phyloP scores from a whole-genome alignment of 2,888 invertebrate genomes.

The Drosophila pseudotalamancana region DNA sequence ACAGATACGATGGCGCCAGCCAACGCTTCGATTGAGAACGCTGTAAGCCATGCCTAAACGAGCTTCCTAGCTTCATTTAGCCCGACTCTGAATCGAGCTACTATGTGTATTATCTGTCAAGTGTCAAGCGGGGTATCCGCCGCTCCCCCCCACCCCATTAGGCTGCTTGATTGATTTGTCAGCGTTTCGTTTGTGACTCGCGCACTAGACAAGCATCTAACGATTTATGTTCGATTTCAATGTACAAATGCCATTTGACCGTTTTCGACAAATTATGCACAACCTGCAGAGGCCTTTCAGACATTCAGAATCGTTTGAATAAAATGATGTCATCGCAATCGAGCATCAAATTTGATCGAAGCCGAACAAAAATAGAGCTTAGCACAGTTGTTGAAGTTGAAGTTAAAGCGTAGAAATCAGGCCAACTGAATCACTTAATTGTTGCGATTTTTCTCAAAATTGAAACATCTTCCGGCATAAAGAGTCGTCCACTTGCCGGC shows the following conservation, averaged over 20 bases:
- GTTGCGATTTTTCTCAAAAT: slow-evolving; percentile 76
- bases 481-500: slow-evolving; percentile 3
- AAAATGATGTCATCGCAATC: slow-evolving; percentile 62
- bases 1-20: slow-evolving; percentile 4
- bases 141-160: neutral
- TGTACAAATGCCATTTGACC: slow-evolving; percentile 62
- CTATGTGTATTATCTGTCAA: slow-evolving; percentile 49
- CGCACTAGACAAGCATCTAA: slow-evolving; percentile 44
- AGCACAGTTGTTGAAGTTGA: slow-evolving; percentile 2
- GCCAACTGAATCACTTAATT: slow-evolving; percentile 75
- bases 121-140: slow-evolving; percentile 36
- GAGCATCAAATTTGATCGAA: slow-evolving; percentile 23
- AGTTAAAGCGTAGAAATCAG: slow-evolving; percentile 59
- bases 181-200: slow-evolving; percentile 53
- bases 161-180: slow-evolving; percentile 70
- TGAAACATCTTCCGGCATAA: slow-evolving; percentile 75
- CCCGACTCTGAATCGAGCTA: slow-evolving; percentile 7
- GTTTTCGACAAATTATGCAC: slow-evolving; percentile 77
- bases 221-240: slow-evolving; percentile 64
- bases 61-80: slow-evolving; percentile 19
- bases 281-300: slow-evolving; percentile 23
- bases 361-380: slow-evolving; percentile 2
- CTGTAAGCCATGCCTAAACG: slow-evolving; percentile 2
- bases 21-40: slow-evolving; percentile 5
- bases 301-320: slow-evolving; percentile 13